These are phyloP conservation scores for Cliona cf. orientalis DNA, from an alignment of 37 sponge, comb jelly and placozoan genomes.

Conservation along the genomic window DNA sequence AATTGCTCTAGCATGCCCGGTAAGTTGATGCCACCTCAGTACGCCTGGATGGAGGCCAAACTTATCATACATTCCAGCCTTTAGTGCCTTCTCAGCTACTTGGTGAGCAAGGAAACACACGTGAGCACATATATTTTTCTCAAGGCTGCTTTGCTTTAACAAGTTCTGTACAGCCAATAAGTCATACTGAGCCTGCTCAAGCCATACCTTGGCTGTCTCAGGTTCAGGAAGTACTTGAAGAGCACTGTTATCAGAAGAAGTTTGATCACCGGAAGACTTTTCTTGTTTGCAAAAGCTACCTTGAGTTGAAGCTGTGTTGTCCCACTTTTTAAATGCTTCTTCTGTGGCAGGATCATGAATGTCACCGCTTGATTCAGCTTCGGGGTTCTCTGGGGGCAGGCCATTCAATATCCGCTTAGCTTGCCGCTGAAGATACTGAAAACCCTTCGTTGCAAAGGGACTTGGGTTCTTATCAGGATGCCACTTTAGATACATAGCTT, in stretches of 20 bases:
- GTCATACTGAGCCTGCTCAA: conserved; percentile 51
- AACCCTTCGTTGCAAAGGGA: conserved; percentile 3
- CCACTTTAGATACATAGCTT: conserved; percentile 23
- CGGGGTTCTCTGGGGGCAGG: not conserved
- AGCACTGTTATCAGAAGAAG: not conserved
- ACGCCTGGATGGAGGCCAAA: conserved; percentile 1
- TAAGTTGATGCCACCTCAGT: not conserved
- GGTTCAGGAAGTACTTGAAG: not conserved
- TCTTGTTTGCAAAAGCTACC: not conserved
- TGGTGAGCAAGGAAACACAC: conserved; percentile 61
- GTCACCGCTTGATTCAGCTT: not conserved
- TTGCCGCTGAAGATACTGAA: conserved; percentile 10
- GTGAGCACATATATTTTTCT: conserved; percentile 21
- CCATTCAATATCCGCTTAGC: not conserved
- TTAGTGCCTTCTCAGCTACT: conserved; percentile 65
- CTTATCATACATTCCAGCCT: conserved; percentile 52
- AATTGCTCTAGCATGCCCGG: conserved; percentile 1
- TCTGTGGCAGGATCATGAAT: not conserved
- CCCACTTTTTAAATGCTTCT: conserved; percentile 1
- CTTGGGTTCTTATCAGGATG: conserved; percentile 25
- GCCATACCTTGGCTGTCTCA: conserved; percentile 33
- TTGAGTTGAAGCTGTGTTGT: not conserved
- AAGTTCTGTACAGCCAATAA: conserved; percentile 27
- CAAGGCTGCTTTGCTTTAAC: not conserved
- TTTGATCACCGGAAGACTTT: not conserved